Base-by-base conservation (phyloP, 2,113 vertebrate genomes). In the Gallinago media region DNA sequence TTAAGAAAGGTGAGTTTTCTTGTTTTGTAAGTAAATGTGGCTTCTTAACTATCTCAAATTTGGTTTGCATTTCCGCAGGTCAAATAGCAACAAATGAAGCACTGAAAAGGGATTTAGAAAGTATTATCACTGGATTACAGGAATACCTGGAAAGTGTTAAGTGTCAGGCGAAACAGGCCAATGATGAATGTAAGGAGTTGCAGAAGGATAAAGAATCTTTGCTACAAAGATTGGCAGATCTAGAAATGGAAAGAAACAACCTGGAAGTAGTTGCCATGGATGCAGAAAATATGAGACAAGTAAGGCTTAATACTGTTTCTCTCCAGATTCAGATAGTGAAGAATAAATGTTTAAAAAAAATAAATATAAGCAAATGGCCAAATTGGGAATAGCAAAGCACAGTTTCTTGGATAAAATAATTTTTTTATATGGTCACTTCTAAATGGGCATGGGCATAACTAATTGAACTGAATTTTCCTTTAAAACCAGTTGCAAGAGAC, bases 81-180 rank as follows among this genome's bases (percentile, higher is more conserved):
- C 99, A 99, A 93, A 99, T 99, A 95, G 98, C 98, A 95, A 98
- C 98, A 18, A 99, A 99, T 32, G 99, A 99, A 95, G 98, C 98
- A 19, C 97, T 99, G 56, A 99, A 99, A 96, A 98, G 88, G 76
- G 99, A 99, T 83, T 96, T 99, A 85, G 98, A 99, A 97, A 98
- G 98, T 23, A 98, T 99, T 73, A 99, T 99, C 83, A 78, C 17
- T 65, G 99, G 99, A 19, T 97, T 99, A 47, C 99, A 99, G 91
- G 98, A 99, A 40, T 99, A 99, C 78, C 97, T 99, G 93, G 95
- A 97, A 44, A 97, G 98, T 12, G 96, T 99, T 42, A 99, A 99
- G 91, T 94, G 96, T 62, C 99, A 99, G 97, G 99, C 99, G 55
- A 89, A 85, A 42, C 96, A 94, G 42, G 98, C 98, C 80, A 98